Evolutionary conservation across 1,140 invertebrate genomes (phyloP), one percentile per base, ranked within the genome.

Genomic region (Apocrypta bakeri): DNA sequence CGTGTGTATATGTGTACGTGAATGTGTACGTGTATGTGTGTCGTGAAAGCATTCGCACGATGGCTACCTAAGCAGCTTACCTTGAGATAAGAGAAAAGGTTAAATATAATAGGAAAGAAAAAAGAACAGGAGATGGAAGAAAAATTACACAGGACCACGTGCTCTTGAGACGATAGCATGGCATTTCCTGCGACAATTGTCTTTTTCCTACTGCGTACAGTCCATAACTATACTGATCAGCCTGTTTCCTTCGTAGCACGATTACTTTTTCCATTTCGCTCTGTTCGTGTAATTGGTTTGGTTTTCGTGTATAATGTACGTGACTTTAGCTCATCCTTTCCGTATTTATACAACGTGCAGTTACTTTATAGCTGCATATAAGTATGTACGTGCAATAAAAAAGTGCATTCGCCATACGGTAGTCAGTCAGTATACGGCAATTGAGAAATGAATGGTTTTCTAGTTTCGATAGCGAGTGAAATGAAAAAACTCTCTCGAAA

Each of bases 31-130:
- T n/a, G n/a, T n/a, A n/a, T n/a, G 69, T 37, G 33, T 9, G 33
- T 9, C 61, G 37, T 71, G 68, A 76, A 42, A 72, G 85, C 80
- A 84, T 83, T 84, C 81, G 76, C 72, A 82, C 73, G 84, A 88
- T 83, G 87, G 68, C 81, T 71, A 84, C 85, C 86, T 90, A 90
- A 90, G 89, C 85, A 64, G 89, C 88, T 90, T 90, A 90, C 89
- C 89, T 89, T 86, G 6, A 4, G 48, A 21, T 12, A 9, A 56
- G 48, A 56, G 48, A 56, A 56, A 56, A 56, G 48, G 48, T n/a
- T 7, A 56, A 56, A n/a, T n/a, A n/a, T 56, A 56, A 56, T 56
- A n/a, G 48, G 17, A 17, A 56, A 56, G n/a, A 21, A n/a, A 7
- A 56, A 17, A 6, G 4, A 17, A 6, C 2, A 56, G 48, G 17